A percentile compares a stretch with the other conserved stretches of the same genome.
These are phyloP conservation scores for Drosophila buzzatii DNA, from an alignment of 2,888 invertebrate species.

Conservation along the genomic window DNA sequence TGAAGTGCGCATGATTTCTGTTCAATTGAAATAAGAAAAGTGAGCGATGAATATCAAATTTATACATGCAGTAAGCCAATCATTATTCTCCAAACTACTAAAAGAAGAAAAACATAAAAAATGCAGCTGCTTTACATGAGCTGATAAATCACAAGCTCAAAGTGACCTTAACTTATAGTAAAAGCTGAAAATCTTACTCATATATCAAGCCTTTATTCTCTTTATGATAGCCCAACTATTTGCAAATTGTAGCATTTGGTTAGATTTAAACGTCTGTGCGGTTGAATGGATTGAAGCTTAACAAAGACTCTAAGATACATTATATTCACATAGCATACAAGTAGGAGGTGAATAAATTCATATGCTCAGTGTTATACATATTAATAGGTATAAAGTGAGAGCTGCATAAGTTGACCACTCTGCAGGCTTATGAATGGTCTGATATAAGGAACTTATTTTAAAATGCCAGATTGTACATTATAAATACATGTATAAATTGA, in stretches of 20 bases:
- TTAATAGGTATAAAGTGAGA: slow-evolving; percentile 24
- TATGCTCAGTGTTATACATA: slow-evolving; percentile 15
- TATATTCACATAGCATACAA: slow-evolving; percentile 63
- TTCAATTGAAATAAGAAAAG: neutral
- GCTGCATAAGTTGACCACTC: slow-evolving; percentile 5
- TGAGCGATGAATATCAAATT: neutral
- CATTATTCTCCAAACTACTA: neutral
- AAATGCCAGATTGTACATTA: neutral
- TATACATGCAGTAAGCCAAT: neutral
- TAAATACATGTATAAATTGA: neutral
- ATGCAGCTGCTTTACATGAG: neutral
- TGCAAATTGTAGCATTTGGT: slow-evolving; percentile 27
- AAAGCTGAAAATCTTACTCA: slow-evolving; percentile 16
- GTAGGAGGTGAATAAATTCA: slow-evolving; percentile 41
- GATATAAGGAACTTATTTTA: neutral
- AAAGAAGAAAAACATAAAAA: neutral
- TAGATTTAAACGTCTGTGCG: slow-evolving; percentile 35
- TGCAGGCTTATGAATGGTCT: neutral
- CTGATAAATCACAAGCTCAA: slow-evolving; percentile 1
- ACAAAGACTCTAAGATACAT: slow-evolving; percentile 58
- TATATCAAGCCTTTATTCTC: slow-evolving; percentile 4
- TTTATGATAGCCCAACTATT: slow-evolving; percentile 33
- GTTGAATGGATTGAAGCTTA: slow-evolving; percentile 35
- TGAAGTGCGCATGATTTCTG: neutral
- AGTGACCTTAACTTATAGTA: slow-evolving; percentile 9